A percentile compares a stretch with the other conserved stretches of the same genome.
These are phyloP conservation scores for Neopelma chrysocephalum DNA, from an alignment of 2,797 vertebrate genomes.

Conservation along the genomic window DNA sequence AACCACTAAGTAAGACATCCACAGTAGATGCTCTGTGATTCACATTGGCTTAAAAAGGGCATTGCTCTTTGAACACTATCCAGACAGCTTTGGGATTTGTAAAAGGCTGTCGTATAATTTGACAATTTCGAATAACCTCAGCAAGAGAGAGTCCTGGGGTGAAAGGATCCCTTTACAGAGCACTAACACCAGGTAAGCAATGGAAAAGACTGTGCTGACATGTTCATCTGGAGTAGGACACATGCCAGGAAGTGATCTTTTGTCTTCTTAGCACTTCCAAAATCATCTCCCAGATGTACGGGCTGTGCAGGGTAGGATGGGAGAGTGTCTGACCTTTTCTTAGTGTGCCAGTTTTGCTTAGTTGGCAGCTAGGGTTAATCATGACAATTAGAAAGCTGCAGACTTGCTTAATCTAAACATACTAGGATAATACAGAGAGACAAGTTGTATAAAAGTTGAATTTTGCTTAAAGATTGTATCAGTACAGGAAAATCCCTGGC, in stretches of 20 bases:
- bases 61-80: neutral
- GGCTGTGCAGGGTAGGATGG: neutral
- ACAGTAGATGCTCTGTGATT: neutral
- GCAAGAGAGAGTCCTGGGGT: neutral
- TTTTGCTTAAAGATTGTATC: neutral
- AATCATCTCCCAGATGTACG: neutral
- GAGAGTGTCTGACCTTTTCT: neutral
- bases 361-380: neutral
- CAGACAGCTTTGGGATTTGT: neutral
- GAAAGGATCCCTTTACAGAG: fast-evolving
- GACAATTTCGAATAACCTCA: neutral
- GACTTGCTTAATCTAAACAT: neutral
- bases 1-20: neutral
- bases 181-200: neutral
- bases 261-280: neutral
- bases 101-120: neutral
- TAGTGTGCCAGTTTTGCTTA: neutral
- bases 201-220: neutral
- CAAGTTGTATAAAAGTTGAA: neutral
- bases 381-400: neutral
- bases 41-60: neutral
- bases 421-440: neutral
- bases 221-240: neutral
- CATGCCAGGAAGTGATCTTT: neutral
- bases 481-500: neutral